Evolutionary conservation across 2,797 vertebrate species (phyloP).

Genomic region (Schizothorax lantsangensis): DNA sequence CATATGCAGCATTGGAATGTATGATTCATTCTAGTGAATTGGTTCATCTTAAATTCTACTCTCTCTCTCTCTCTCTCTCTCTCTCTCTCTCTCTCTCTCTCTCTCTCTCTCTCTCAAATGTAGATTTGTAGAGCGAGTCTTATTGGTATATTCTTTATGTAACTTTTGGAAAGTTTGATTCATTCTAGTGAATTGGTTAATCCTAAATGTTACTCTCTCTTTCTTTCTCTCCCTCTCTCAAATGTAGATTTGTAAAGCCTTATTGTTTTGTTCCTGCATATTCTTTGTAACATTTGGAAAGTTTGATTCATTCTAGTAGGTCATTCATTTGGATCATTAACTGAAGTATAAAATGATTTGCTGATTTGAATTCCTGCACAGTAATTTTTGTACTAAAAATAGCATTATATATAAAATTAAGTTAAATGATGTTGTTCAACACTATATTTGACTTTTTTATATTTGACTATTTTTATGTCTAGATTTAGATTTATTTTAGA

Average conservation of each 20-base stretch:
- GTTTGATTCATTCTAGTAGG: neutral
- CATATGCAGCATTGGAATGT: neutral
- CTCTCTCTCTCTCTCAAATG: neutral
- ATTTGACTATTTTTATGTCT: neutral
- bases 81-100: neutral
- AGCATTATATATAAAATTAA: neutral
- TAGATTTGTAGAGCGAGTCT: neutral
- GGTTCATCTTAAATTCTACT: neutral
- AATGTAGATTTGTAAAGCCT: neutral
- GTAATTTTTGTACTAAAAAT: neutral
- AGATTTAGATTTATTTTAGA: neutral
- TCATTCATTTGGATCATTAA: neutral
- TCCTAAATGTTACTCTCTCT: neutral
- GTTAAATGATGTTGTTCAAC: neutral
- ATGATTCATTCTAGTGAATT: neutral
- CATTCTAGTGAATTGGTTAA: neutral
- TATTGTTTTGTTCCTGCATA: neutral
- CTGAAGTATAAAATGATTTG: neutral
- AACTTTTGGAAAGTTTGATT: neutral
- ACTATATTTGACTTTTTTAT: neutral
- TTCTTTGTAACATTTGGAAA: neutral
- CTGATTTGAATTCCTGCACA: too few relatives aligned
- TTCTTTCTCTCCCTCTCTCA: neutral
- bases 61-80: neutral
- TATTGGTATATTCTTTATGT: neutral